These are phyloP conservation scores for Ectemnius cavifrons DNA, from an alignment of 2,888 invertebrate species.

Conservation along the genomic window DNA sequence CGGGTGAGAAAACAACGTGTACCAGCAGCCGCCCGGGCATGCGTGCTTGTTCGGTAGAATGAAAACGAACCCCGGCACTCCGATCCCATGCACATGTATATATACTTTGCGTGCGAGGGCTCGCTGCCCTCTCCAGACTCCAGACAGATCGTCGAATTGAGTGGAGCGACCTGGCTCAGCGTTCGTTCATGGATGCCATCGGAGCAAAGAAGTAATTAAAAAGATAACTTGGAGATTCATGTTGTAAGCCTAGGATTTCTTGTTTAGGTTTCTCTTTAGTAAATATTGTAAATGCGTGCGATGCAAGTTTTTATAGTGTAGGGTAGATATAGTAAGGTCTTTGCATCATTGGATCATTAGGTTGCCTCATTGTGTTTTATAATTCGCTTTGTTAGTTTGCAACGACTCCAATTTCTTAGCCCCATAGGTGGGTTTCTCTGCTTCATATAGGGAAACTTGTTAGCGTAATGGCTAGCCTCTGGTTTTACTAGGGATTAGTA, in stretches of 20 bases:
- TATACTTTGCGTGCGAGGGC: conserved; percentile 47
- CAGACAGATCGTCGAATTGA: conserved; percentile 39
- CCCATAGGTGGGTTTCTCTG: background rate
- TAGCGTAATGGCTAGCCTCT: background rate
- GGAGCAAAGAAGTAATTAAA: conserved; percentile 2
- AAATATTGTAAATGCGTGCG: no score
- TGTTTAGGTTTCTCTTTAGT: no score
- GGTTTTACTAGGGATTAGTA: background rate
- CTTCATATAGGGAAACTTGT: background rate
- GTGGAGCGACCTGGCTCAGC: conserved; percentile 16
- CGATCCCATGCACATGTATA: conserved; percentile 1
- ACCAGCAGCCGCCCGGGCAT: conserved; percentile 4
- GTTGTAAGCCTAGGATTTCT: background rate
- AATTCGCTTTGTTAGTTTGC: background rate
- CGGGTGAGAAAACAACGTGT: conserved; percentile 47
- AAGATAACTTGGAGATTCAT: background rate
- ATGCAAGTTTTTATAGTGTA: background rate
- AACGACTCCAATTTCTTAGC: background rate
- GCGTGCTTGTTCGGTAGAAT: conserved; percentile 36
- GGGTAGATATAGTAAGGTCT: background rate
- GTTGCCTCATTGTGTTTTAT: background rate
- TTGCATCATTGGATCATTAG: background rate
- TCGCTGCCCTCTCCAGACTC: conserved; percentile 25
- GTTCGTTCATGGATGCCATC: background rate
- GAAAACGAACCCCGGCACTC: conserved; percentile 31